Base-by-base conservation (phyloP, 1,140 invertebrate genomes). In the Artemia franciscana region DNA sequence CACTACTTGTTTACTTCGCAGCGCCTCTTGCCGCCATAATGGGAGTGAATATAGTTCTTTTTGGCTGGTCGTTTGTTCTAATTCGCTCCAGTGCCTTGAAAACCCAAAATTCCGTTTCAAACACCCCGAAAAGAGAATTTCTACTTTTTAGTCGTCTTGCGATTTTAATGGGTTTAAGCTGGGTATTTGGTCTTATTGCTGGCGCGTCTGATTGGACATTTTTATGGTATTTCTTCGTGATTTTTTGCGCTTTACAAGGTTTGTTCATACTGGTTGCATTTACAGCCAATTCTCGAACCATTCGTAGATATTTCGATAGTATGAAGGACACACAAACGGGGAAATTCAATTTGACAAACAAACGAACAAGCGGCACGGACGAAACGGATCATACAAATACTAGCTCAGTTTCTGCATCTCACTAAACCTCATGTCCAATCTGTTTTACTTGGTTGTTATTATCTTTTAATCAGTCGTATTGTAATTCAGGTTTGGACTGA, bases 191-290 rank as follows among this genome's bases (percentile, higher is more conserved):
- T 15, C 68, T 80, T 5, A 62, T 78, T 1, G 78, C 78, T 0
- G 75, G 72, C 5, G 70, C 71, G 9, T 62, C 77, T 0, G 73
- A 77, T 60, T 64, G 72, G 18, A 67, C 71, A 28, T 67, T 69
- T 21, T 66, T 80, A 5, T 75, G 73, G 71, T 78, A 79, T 65
- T 65, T 77, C 5, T 80, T 80, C 68, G 74, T 80, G 2, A 66
- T 75, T 3, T 68, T 80, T 15, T 80, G 80, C 67, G 76, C 78
- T 4, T 70, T 79, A 7, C 79, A 80, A 68, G 79, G 79, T 2
- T 65, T 80, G 7, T 80, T 80, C 67, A 78, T 81, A 27, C 79
- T 80, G 65, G 64, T 79, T 1, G 78, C 77, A 0, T 80, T 80
- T 70, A 77, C 79, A 5, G 79, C 75, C 65, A 78, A 72, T 5